Base-by-base conservation (phyloP, 2,113 vertebrate genomes). In the Brachyistius frenatus region DNA sequence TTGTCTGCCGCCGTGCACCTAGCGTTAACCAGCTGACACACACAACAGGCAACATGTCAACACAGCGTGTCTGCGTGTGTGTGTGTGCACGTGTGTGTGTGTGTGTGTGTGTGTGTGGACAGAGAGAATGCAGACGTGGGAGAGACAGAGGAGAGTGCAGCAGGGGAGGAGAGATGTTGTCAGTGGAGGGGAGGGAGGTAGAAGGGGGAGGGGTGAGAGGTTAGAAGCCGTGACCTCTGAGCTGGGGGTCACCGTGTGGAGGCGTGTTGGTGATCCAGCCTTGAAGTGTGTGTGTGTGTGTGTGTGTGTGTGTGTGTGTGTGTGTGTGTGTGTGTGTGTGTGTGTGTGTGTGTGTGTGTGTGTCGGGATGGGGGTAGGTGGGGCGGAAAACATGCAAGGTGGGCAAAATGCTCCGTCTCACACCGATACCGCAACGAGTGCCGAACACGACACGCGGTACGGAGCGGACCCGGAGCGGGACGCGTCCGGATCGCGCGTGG, bases 1-100 rank as follows among this genome's bases (percentile, higher is more conserved):
- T 99, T 99, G 96, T 98, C 97, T 96, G 96, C 95, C 92, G 96
- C 94, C 91, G 96, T 97, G 96, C 92, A 97, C 94, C 96, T 97
- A 96, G 96, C 96, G 90, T 96, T 98, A 97, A 98, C 96, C 76
- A 99, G 97, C 98, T 99, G 97, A 96, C 94, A 97, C 88, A 93
- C 88, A 93, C 81, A 93, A 91, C 88, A 91, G 81, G 91, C 91
- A 85, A 83, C 74, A 84, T 71, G 91, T 92, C 90, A 92, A 84
- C 81, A 87, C 32, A 72, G 74, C 78, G 77, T 73, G 80, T 73
- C 64, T 63, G 60, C 72, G 46, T 73, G 73, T 47, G 9, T 73
- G 67, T 63, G 60, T 72, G 46, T 73, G 73, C 23, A 23, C 23
- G 23, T 23, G 23, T 23, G 23, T 23, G 23, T 73, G 67, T 63